Percentiles rank a stretch among this genome's conserved stretches.
Evolutionary conservation across 1,140 invertebrate species (phyloP).

Genomic region (Pseudomyrmex dendroicus): DNA sequence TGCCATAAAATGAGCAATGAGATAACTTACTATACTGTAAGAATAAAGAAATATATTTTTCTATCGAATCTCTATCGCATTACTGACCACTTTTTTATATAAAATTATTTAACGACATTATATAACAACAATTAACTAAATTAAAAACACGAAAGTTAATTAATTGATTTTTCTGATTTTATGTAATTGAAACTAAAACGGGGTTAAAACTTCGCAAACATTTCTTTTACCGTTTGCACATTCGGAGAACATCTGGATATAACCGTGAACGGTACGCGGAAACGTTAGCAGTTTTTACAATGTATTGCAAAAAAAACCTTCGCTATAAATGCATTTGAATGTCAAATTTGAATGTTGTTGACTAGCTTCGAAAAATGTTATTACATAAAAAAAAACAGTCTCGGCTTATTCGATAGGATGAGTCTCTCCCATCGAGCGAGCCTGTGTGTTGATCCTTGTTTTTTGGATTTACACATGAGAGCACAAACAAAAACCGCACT

Average conservation of each 20-base stretch:
- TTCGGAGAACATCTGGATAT: constrained; percentile 22
- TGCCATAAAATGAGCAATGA: background rate
- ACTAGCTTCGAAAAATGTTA: constrained; percentile 12
- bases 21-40: background rate
- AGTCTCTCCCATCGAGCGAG: background rate
- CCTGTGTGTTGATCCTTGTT: background rate
- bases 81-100: too few relatives aligned
- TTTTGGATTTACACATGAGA: background rate
- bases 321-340: constrained; percentile 39
- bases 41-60: too few relatives aligned
- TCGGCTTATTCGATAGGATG: constrained; percentile 5
- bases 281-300: constrained; percentile 33
- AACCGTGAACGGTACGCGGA: background rate
- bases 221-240: background rate
- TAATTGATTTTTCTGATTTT: too few relatives aligned
- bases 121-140: too few relatives aligned
- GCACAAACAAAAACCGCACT: background rate
- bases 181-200: too few relatives aligned
- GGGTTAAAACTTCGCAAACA: too few relatives aligned
- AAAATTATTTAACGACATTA: too few relatives aligned
- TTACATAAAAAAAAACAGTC: constrained; percentile 36
- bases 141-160: too few relatives aligned
- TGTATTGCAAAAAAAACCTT: constrained; percentile 37
- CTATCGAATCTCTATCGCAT: too few relatives aligned
- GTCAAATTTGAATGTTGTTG: constrained; percentile 16